Evolutionary conservation across 2,888 invertebrate species (phyloP), one percentile per base, ranked within the genome.

Genomic region (Ormyrus nitidulus): DNA sequence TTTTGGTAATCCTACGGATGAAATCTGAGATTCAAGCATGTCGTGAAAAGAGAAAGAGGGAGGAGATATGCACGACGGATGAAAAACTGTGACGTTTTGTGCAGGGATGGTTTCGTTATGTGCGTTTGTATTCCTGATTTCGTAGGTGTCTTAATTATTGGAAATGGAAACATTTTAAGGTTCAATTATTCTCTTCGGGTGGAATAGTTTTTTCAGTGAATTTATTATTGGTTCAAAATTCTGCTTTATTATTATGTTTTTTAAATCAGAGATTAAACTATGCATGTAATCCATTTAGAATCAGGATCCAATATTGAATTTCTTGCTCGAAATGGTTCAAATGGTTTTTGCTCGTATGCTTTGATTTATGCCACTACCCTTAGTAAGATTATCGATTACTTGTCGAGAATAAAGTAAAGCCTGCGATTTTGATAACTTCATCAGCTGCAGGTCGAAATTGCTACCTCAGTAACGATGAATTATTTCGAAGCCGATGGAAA

Each of bases 371-470:
- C 58, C 1, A 10, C n/a, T 61, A 62, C 53, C 34, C n/a, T 72
- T 72, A 51, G 72, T 53, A 51, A 61, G 62, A 62, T 72, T 72
- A 72, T 72, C 53, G 72, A 72, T 72, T 54, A 51, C 51, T 72
- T 72, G 61, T 62, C 72, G 51, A 51, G 51, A 51, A 34, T 34
- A 34, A 46, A 11, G 53, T 72, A 62, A 72, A 61, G 53, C n/a
- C 61, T 62, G 72, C 51, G 72, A 61, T 71, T 72, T 72, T 72
- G 72, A 72, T 72, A 72, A 72, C 72, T 34, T 72, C 62, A 61
- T 72, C 51, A 13, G 61, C 34, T 72, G 51, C 46, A 61, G 53
- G 44, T 72, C 72, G 51, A 72, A 72, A 72, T 51, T 72, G 11
- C 61, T 59, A 19, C 10, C 49, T 11, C 10, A 61, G 61, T 19